A percentile compares a stretch with the other conserved stretches of the same genome.
Evolutionary conservation across 2,113 vertebrate genomes (phyloP).

Genomic region (Ictalurus furcatus): DNA sequence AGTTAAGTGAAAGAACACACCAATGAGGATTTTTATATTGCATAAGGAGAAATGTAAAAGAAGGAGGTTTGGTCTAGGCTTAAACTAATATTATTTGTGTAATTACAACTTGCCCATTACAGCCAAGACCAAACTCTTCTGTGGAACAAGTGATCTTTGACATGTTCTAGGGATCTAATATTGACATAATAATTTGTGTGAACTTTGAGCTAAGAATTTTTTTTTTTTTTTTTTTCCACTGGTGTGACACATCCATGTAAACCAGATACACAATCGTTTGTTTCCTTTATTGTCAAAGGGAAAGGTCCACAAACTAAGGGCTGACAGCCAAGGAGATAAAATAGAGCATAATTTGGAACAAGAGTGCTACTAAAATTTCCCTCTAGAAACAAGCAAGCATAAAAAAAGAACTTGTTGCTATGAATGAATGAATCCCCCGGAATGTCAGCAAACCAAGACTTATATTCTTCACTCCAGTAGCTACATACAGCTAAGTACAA

Average conservation of each 20-base stretch:
- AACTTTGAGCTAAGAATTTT: conserved; percentile 9
- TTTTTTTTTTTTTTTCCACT: background rate
- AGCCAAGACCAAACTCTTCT: too few species aligned
- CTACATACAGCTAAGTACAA: background rate
- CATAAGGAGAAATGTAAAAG: background rate
- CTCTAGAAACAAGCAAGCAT: background rate
- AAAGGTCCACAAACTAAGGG: background rate
- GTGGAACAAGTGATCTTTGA: background rate
- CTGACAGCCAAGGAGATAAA: conserved; percentile 5
- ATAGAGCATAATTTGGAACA: background rate
- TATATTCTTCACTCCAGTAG: background rate
- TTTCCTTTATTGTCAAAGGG: background rate
- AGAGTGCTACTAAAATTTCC: background rate
- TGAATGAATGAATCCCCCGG: background rate
- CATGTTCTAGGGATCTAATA: background rate
- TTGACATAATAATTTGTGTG: background rate
- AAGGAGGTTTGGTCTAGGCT: background rate
- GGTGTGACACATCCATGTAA: background rate
- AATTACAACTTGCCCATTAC: background rate
- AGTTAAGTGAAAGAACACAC: background rate
- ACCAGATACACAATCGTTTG: background rate
- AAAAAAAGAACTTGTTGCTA: background rate
- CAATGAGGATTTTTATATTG: background rate
- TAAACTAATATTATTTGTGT: background rate
- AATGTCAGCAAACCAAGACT: background rate